phyloP scores from a whole-genome alignment of 92 coral and sea anemone genomes.

The Scolanthus callimorphus region DNA sequence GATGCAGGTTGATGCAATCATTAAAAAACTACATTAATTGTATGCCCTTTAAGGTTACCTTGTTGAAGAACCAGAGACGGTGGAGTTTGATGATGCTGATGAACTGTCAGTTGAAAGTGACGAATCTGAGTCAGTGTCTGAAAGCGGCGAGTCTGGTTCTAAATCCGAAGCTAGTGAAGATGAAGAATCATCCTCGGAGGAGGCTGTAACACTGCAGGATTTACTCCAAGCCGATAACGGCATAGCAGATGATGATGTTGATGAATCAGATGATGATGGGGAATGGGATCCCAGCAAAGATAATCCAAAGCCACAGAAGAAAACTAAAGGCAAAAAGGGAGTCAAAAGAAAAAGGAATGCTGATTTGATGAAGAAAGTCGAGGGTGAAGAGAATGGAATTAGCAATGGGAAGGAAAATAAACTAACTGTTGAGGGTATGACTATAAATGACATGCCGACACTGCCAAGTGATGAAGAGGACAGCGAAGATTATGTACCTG shows the following conservation, averaged over 20 bases:
- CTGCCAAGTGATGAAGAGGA: constrained; percentile 30
- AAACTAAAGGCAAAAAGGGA: constrained; percentile 30
- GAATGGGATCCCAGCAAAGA: constrained; percentile 90
- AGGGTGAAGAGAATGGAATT: constrained; percentile 24
- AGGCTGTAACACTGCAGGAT: constrained; percentile 48
- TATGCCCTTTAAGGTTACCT: constrained; percentile 67
- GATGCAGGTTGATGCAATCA: too few species aligned
- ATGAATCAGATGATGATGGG: constrained; percentile 61
- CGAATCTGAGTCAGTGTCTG: constrained; percentile 44
- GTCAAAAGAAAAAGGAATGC: constrained; percentile 31
- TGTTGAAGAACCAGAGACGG: constrained; percentile 83
- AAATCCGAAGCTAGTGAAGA: constrained; percentile 46
- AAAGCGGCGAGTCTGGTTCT: constrained; percentile 39
- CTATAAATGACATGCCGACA: background rate
- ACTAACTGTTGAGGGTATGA: background rate
- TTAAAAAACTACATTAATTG: too few species aligned
- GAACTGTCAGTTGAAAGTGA: constrained; percentile 59
- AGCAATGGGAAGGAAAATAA: constrained; percentile 1
- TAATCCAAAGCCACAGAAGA: constrained; percentile 62
- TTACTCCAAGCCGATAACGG: constrained; percentile 47
- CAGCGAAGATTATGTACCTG: constrained; percentile 16
- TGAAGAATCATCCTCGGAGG: constrained; percentile 45
- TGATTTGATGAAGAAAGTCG: constrained; percentile 12
- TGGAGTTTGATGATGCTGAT: constrained; percentile 74
- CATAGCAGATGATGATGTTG: constrained; percentile 50